Percentiles rank a stretch among this genome's conserved stretches.
phyloP scores from a whole-genome alignment of 1,140 invertebrate genomes.

The Stenopsyche tienmushanensis region DNA sequence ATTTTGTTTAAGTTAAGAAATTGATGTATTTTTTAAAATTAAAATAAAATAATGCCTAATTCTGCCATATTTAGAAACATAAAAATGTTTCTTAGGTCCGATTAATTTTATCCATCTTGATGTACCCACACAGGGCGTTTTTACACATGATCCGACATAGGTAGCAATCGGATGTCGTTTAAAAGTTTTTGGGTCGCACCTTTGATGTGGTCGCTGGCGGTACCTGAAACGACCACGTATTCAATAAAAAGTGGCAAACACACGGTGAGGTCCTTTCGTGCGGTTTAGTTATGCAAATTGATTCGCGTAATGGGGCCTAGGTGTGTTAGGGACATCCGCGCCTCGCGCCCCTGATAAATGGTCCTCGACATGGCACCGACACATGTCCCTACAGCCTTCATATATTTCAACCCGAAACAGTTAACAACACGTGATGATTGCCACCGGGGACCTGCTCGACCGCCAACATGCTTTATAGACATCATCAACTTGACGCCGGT shows the following conservation, averaged over 20 bases:
- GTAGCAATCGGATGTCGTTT: too few species aligned
- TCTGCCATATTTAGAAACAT: too few species aligned
- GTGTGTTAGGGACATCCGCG: neutral
- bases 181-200: neutral
- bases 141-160: too few species aligned
- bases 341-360: conserved; percentile 15
- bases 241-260: neutral
- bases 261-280: conserved; percentile 5
- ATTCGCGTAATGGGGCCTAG: conserved; percentile 35
- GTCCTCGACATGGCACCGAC: conserved; percentile 19
- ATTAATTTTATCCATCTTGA: too few species aligned
- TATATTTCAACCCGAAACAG: neutral
- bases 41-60: too few species aligned
- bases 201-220: neutral
- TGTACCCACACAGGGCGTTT: too few species aligned
- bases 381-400: conserved; percentile 18
- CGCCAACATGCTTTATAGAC: conserved; percentile 17
- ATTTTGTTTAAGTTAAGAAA: too few species aligned
- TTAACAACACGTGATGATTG: conserved; percentile 23
- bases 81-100: too few species aligned
- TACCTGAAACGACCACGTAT: neutral
- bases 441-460: neutral
- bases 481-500: too few species aligned
- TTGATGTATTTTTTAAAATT: too few species aligned
- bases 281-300: conserved; percentile 36